These are phyloP conservation scores for Lepus timidus DNA, from an alignment of 2,113 vertebrate species.

Conservation along the genomic window DNA sequence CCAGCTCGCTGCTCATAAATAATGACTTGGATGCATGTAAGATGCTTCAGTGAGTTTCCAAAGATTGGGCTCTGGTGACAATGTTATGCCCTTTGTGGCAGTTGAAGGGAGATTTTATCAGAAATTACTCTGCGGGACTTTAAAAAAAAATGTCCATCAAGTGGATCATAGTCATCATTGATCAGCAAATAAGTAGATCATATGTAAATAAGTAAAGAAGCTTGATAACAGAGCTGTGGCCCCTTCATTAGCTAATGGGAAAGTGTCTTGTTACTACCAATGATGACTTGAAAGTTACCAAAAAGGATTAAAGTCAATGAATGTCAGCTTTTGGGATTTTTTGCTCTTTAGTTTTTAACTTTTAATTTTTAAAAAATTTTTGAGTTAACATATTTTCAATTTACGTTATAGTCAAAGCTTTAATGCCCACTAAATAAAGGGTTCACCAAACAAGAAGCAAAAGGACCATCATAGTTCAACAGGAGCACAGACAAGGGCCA, in stretches of 20 bases:
- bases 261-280: background rate
- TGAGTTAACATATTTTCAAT: too few relatives aligned
- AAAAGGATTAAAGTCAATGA: background rate
- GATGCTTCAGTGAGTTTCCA: background rate
- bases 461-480: too few relatives aligned
- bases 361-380: too few relatives aligned
- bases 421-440: too few relatives aligned
- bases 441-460: too few relatives aligned
- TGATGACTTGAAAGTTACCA: conserved; percentile 5
- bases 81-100: fast-evolving
- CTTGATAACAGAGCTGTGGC: background rate
- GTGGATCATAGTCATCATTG: background rate
- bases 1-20: conserved; percentile 49
- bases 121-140: background rate
- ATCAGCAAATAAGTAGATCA: conserved; percentile 16
- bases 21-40: conserved; percentile 39
- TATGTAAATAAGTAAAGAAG: conserved; percentile 22
- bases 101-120: background rate
- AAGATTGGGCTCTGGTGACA: conserved; percentile 17
- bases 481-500: too few relatives aligned
- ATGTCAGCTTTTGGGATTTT: background rate
- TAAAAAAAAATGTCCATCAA: background rate
- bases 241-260: background rate
- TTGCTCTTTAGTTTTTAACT: too few relatives aligned
- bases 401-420: too few relatives aligned